A percentile compares a stretch with the other conserved stretches of the same genome.
Conservation (phyloP, 2,797 vertebrate species). For the Hirundo rustica region DNA sequence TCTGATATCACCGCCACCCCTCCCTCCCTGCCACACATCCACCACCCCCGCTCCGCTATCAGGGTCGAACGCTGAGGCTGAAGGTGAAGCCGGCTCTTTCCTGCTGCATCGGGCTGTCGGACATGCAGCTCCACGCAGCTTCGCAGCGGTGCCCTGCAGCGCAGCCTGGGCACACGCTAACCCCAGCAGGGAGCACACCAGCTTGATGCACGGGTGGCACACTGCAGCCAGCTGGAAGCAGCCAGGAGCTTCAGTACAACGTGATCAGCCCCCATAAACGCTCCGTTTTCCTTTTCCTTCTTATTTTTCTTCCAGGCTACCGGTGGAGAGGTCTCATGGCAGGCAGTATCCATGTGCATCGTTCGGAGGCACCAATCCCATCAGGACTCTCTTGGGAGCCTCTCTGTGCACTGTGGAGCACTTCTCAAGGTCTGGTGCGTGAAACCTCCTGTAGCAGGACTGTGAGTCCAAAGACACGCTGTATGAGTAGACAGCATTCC, state of each 20-base stretch:
- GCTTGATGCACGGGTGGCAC: neutral
- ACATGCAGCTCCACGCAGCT: fast-evolving
- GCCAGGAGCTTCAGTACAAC: neutral
- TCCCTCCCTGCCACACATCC: neutral
- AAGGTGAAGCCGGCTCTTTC: neutral
- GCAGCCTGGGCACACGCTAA: neutral
- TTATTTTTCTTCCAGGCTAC: neutral
- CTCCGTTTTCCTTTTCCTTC: neutral
- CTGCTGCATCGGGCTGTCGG: no score
- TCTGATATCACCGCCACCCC: neutral
- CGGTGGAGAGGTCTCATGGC: fast-evolving
- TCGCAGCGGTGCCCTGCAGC: neutral
- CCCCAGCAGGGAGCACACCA: neutral
- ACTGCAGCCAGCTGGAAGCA: neutral
- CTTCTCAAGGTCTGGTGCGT: neutral
- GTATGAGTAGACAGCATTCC: neutral
- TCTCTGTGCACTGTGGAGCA: neutral
- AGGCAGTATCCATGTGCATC: neutral
- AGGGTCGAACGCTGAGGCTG: neutral
- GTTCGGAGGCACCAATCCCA: neutral
- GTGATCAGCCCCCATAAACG: fast-evolving
- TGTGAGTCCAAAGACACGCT: neutral
- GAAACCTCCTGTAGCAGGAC: neutral
- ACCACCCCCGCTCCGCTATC: neutral
- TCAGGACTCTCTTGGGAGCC: neutral